Conservation (phyloP, 2,113 vertebrate genomes). For the Equus przewalskii region DNA sequence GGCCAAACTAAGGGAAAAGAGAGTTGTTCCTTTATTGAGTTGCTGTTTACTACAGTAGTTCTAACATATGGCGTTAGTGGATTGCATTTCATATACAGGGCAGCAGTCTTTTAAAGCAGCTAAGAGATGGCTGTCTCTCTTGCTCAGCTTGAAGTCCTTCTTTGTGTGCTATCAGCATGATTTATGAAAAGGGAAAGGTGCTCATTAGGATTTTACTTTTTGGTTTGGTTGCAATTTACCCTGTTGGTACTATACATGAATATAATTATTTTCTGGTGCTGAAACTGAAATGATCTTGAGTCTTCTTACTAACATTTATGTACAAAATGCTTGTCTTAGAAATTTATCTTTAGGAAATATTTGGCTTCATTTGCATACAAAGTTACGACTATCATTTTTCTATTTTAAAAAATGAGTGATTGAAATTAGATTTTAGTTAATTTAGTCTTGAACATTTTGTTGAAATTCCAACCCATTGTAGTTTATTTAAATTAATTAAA, state of each 20-base stretch:
- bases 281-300: constrained; percentile 12
- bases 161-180: constrained; percentile 35
- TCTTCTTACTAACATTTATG: not conserved
- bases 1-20: constrained; percentile 87
- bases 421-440: constrained; percentile 57
- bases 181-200: constrained; percentile 71
- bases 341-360: constrained; percentile 51
- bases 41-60: constrained; percentile 82
- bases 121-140: constrained; percentile 61
- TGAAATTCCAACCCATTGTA: not conserved
- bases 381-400: constrained; percentile 58
- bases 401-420: constrained; percentile 41
- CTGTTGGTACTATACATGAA: not conserved
- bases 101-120: constrained; percentile 45
- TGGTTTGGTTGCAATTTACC: constrained; percentile 37
- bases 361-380: not conserved
- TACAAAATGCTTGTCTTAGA: constrained; percentile 10
- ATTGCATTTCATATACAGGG: constrained; percentile 52
- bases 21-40: constrained; percentile 85
- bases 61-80: constrained; percentile 77
- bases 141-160: constrained; percentile 23
- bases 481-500: constrained; percentile 64
- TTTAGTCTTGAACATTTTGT: constrained; percentile 39
- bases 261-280: constrained; percentile 36
- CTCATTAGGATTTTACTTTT: constrained; percentile 68